phyloP scores from a whole-genome alignment of 2,113 vertebrate genomes.

The Entelurus aequoreus region DNA sequence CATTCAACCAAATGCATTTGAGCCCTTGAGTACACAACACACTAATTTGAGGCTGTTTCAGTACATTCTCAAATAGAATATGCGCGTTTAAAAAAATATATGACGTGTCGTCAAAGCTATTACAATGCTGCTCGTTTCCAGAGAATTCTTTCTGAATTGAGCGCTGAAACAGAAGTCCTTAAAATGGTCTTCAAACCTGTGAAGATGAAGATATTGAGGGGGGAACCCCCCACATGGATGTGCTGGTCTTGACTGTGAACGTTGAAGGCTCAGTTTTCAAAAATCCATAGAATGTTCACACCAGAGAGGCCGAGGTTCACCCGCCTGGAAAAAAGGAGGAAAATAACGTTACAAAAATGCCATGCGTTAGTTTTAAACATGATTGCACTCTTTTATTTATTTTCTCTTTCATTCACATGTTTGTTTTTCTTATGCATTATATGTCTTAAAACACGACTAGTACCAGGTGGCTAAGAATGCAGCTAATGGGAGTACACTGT shows the following conservation, averaged over 20 bases:
- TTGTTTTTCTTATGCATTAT: too few species aligned
- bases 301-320: constrained; percentile 92
- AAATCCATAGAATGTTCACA: constrained; percentile 95
- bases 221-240: background rate
- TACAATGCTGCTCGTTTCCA: constrained; percentile 7
- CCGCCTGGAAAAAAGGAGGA: constrained; percentile 68
- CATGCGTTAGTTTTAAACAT: background rate
- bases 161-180: constrained; percentile 11
- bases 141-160: constrained; percentile 6
- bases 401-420: too few species aligned
- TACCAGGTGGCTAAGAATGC: too few species aligned
- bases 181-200: constrained; percentile 2
- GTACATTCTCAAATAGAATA: constrained; percentile 41
- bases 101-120: background rate
- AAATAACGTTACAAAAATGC: background rate
- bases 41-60: constrained; percentile 43
- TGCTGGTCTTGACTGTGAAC: constrained; percentile 5
- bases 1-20: constrained; percentile 41
- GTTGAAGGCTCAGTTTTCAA: constrained; percentile 62
- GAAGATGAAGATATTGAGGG: background rate
- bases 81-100: constrained; percentile 8
- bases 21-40: constrained; percentile 29
- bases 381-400: too few species aligned
- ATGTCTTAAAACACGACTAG: too few species aligned
- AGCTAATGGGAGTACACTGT: too few species aligned